These are phyloP conservation scores for Corythoichthys haematopterus DNA, from an alignment of 2,113 vertebrate species.

Conservation along the genomic window DNA sequence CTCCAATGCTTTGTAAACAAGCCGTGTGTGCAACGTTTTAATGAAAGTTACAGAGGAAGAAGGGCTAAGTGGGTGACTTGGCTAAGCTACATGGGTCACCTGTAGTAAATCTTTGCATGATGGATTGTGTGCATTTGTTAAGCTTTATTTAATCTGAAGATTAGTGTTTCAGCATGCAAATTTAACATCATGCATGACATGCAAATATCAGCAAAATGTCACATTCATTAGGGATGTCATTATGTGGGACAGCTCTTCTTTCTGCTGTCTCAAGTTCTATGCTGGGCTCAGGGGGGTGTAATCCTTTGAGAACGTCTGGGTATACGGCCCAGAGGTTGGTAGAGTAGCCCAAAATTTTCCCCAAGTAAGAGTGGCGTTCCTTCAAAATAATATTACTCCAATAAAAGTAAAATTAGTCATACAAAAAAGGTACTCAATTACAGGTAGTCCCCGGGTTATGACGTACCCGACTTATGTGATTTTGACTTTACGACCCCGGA, in stretches of 20 bases:
- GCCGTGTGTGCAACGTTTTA: slow-evolving; percentile 56
- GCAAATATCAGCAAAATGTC: slow-evolving; percentile 79
- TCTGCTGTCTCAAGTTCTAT: slow-evolving; percentile 27
- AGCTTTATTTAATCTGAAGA: slow-evolving; percentile 69
- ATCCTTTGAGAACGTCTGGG: slow-evolving; percentile 29
- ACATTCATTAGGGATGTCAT: slow-evolving; percentile 69
- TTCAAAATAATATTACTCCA: background rate
- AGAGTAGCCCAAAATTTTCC: no score
- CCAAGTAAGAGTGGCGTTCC: no score
- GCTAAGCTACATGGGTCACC: slow-evolving; percentile 56
- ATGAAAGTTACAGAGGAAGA: slow-evolving; percentile 44
- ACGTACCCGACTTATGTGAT: no score
- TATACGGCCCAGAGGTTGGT: background rate
- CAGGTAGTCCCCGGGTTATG: no score
- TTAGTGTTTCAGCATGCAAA: slow-evolving; percentile 57
- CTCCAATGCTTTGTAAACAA: slow-evolving; percentile 50
- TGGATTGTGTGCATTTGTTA: slow-evolving; percentile 64
- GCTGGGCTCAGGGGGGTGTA: slow-evolving; percentile 3
- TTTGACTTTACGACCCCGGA: no score
- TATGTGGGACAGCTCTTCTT: slow-evolving; percentile 35
- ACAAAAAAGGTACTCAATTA: no score
- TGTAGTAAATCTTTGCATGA: slow-evolving; percentile 54
- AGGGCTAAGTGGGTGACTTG: slow-evolving; percentile 51
- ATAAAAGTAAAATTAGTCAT: background rate
- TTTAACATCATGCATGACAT: slow-evolving; percentile 56